phyloP scores from a whole-genome alignment of 2,797 vertebrate genomes.

The Rhinatrema bivittatum region DNA sequence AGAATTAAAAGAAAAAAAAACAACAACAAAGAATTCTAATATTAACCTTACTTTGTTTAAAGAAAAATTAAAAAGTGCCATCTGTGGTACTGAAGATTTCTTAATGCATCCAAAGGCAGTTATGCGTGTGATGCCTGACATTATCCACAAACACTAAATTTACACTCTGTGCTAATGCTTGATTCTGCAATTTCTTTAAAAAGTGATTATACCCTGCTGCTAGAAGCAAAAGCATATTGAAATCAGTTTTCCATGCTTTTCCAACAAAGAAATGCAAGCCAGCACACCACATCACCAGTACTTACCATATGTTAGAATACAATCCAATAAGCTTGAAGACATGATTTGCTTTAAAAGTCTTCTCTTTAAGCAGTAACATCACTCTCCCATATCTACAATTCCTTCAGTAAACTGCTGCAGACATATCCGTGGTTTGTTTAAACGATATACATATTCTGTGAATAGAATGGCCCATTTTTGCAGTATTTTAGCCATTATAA shows the following conservation, averaged over 20 bases:
- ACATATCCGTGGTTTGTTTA: conserved; percentile 25
- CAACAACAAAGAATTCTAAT: conserved; percentile 10
- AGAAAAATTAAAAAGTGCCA: conserved; percentile 34
- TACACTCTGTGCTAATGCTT: conserved; percentile 39
- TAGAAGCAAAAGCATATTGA: conserved; percentile 44
- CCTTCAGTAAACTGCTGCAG: conserved; percentile 21
- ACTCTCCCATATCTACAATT: too few relatives aligned
- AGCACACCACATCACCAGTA: conserved; percentile 36
- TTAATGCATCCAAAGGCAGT: conserved; percentile 33
- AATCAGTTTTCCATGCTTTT: conserved; percentile 51
- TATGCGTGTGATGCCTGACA: conserved; percentile 29
- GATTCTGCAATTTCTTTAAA: conserved; percentile 49
- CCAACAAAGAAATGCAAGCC: conserved; percentile 42
- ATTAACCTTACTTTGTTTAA: conserved; percentile 28
- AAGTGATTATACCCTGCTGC: conserved; percentile 44
- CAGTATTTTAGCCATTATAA: conserved; percentile 9
- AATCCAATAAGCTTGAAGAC: conserved; percentile 45
- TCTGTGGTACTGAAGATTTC: conserved; percentile 34
- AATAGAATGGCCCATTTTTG: conserved; percentile 16
- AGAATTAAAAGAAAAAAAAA: conserved; percentile 13
- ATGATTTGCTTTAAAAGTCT: too few relatives aligned
- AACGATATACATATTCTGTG: conserved; percentile 26
- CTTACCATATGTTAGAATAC: conserved; percentile 43
- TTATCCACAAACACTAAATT: conserved; percentile 43
- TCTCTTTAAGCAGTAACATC: conserved; percentile 31